A percentile compares a stretch with the other conserved stretches of the same genome.
Conservation (phyloP, 2,113 vertebrate species). For the Sphyrna mokarran region DNA sequence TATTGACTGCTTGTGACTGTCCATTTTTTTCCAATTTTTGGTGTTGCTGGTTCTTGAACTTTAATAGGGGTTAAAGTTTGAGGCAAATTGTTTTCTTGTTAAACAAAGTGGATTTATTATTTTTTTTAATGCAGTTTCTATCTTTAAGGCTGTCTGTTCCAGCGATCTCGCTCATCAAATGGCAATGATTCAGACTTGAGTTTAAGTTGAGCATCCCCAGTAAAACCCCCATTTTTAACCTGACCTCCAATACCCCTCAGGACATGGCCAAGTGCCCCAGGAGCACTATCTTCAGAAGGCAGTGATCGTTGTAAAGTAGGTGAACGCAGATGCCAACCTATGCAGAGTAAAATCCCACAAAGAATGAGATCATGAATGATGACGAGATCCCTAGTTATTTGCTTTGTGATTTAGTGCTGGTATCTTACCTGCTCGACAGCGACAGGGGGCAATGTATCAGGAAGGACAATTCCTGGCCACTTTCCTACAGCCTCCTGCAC, state of each 20-base stretch:
- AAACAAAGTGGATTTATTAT: not conserved
- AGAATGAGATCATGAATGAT: not conserved
- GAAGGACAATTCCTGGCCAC: not conserved
- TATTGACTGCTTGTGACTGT: not conserved
- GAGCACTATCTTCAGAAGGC: not conserved
- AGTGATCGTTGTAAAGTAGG: not conserved
- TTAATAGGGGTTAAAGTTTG: conserved; percentile 7
- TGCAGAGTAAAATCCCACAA: not conserved
- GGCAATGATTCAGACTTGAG: not conserved
- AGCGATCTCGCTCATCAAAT: not conserved
- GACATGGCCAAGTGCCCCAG: too few relatives aligned
- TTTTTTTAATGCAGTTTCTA: not conserved
- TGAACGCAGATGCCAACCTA: not conserved
- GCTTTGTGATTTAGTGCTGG: not conserved
- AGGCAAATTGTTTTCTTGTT: not conserved
- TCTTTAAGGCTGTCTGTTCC: not conserved
- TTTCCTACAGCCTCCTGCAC: not conserved
- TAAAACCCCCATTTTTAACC: too few relatives aligned
- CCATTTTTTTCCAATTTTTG: not conserved
- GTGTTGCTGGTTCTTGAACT: not conserved
- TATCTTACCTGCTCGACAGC: not conserved
- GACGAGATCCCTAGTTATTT: not conserved
- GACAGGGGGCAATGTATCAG: not conserved
- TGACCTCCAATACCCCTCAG: not conserved
- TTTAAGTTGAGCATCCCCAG: not conserved